Evolutionary conservation across 1,140 invertebrate genomes (phyloP).

Genomic region (Drosophila obscura): DNA sequence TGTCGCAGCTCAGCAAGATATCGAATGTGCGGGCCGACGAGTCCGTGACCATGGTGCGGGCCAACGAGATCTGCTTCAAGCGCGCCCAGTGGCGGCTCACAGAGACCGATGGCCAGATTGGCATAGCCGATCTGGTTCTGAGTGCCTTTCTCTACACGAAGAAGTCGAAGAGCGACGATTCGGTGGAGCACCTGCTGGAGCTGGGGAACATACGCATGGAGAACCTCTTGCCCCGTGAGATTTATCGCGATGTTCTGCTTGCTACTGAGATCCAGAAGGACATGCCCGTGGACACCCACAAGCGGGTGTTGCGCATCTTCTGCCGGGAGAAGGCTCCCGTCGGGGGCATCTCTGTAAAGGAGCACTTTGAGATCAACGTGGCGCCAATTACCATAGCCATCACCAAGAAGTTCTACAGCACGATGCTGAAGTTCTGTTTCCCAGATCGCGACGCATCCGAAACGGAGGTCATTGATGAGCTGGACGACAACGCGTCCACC

Average conservation of each 20-base stretch:
- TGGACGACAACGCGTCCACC: conserved; percentile 84
- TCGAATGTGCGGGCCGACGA: conserved; percentile 85
- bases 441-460: conserved; percentile 97
- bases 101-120: conserved; percentile 98
- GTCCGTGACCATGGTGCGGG: conserved; percentile 90
- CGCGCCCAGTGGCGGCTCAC: conserved; percentile 99
- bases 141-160: conserved; percentile 99
- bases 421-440: conserved; percentile 99
- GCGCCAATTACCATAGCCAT: conserved; percentile 96
- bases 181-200: conserved; percentile 97
- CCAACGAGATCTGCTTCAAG: conserved; percentile 99
- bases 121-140: conserved; percentile 97
- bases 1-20: conserved; percentile 87
- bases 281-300: conserved; percentile 93
- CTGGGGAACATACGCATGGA: conserved; percentile 98
- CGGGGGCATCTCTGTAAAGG: conserved; percentile 98
- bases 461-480: conserved; percentile 87
- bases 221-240: conserved; percentile 96
- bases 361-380: conserved; percentile 98
- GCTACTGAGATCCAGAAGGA: conserved; percentile 94
- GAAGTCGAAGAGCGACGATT: conserved; percentile 97
- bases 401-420: conserved; percentile 98
- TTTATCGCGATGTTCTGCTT: conserved; percentile 95
- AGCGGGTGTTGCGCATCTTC: conserved; percentile 93
- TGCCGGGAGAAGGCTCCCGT: conserved; percentile 96